Percentiles rank a stretch among this genome's conserved stretches.
These are phyloP conservation scores for Paradoxurus hermaphroditus DNA, from an alignment of 2,113 vertebrate species.

Conservation along the genomic window DNA sequence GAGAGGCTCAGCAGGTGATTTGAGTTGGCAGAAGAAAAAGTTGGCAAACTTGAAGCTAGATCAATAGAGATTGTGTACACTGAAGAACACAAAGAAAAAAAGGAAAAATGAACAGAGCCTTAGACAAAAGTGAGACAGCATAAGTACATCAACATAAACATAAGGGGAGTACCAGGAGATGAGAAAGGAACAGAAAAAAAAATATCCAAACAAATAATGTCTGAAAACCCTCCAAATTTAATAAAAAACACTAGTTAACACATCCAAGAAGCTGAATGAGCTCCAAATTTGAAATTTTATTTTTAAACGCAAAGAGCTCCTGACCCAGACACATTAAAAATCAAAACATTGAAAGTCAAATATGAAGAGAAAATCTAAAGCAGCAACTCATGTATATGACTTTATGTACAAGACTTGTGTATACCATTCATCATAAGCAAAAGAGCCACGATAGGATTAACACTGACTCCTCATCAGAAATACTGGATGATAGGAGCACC, in stretches of 20 bases:
- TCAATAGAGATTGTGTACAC: background rate
- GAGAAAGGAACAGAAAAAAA: background rate
- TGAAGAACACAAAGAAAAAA: background rate
- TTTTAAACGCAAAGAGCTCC: background rate
- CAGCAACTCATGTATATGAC: background rate
- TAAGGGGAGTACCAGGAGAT: background rate
- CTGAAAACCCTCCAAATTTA: background rate
- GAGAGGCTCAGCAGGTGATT: background rate
- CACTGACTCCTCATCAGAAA: background rate
- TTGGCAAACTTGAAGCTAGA: background rate
- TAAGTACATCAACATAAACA: background rate
- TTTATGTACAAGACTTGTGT: background rate
- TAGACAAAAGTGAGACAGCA: background rate
- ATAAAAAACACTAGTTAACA: background rate
- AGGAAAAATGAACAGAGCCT: background rate
- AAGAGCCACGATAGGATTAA: background rate
- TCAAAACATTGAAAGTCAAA: background rate
- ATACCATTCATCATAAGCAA: fast-evolving
- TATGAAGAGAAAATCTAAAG: background rate
- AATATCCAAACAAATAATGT: background rate
- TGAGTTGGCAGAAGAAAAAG: background rate
- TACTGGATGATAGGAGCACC: too few species aligned
- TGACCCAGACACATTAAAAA: background rate
- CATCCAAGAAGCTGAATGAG: background rate
- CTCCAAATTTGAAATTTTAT: background rate